Conservation (phyloP, 2,888 invertebrate species). For the Meteorus cinctellus region DNA sequence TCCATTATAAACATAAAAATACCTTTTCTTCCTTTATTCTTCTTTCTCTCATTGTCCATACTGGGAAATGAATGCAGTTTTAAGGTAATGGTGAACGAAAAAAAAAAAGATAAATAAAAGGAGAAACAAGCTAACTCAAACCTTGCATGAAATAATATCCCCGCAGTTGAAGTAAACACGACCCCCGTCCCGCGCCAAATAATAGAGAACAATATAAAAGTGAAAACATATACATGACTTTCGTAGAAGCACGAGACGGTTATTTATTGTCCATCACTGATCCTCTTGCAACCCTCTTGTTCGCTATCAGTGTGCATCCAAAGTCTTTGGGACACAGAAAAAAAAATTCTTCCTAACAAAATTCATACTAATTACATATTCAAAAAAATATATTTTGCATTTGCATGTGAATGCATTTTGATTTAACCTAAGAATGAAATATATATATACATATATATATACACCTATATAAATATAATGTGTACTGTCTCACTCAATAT, state of each 20-base stretch:
- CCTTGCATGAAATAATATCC: conserved; percentile 39
- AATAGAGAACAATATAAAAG: conserved; percentile 32
- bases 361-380: conserved; percentile 22
- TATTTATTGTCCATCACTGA: conserved; percentile 37
- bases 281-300: conserved; percentile 38
- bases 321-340: neutral
- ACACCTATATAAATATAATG: conserved; percentile 14
- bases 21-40: neutral
- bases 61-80: neutral
- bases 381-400: neutral
- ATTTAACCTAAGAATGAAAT: conserved; percentile 15
- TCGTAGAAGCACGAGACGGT: conserved; percentile 31
- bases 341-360: conserved; percentile 11
- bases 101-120: conserved; percentile 11
- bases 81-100: conserved; percentile 8
- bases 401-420: conserved; percentile 5
- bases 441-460: conserved; percentile 11
- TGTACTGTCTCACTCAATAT: conserved; percentile 5
- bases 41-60: conserved; percentile 27
- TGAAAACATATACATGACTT: conserved; percentile 21
- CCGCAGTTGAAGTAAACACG: neutral
- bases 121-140: neutral
- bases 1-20: conserved; percentile 7
- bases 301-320: conserved; percentile 1
- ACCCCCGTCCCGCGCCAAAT: conserved; percentile 29